Conservation (phyloP, 2,113 vertebrate genomes). For the Forbesichthys agassizii region DNA sequence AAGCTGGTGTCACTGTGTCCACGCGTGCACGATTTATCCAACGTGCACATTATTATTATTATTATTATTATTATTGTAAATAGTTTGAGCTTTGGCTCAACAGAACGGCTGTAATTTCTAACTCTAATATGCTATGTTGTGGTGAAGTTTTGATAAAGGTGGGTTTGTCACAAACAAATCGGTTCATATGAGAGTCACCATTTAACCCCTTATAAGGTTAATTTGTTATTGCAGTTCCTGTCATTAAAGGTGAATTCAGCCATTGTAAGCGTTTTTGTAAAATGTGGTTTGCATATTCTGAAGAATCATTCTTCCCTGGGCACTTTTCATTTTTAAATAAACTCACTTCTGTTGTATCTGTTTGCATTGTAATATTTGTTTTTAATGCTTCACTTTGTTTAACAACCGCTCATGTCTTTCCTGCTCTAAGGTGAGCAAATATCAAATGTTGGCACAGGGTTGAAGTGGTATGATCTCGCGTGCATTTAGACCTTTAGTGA, state of each 20-base stretch:
- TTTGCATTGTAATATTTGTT: neutral
- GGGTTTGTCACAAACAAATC: too few species aligned
- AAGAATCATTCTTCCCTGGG: too few species aligned
- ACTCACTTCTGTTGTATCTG: neutral
- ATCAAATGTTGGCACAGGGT: slow-evolving; percentile 18
- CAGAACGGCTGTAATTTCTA: too few species aligned
- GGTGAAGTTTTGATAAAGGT: too few species aligned
- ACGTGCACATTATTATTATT: too few species aligned
- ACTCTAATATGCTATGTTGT: too few species aligned
- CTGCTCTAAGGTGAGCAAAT: neutral
- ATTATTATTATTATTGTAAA: too few species aligned
- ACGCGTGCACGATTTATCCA: too few species aligned
- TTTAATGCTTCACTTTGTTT: neutral
- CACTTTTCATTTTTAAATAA: neutral
- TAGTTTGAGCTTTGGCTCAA: too few species aligned
- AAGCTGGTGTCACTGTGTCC: neutral
- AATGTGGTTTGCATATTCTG: neutral
- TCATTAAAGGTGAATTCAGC: neutral
- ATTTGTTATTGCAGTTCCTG: neutral
- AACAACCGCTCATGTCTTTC: neutral
- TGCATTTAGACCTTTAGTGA: slow-evolving; percentile 31
- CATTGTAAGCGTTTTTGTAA: too few species aligned
- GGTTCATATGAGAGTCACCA: too few species aligned
- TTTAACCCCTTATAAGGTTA: too few species aligned
- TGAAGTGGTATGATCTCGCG: slow-evolving; percentile 33